Percentiles rank a stretch among this genome's conserved stretches.
Evolutionary conservation across 2,113 vertebrate genomes (phyloP).

Genomic region (Cairina moschata): DNA sequence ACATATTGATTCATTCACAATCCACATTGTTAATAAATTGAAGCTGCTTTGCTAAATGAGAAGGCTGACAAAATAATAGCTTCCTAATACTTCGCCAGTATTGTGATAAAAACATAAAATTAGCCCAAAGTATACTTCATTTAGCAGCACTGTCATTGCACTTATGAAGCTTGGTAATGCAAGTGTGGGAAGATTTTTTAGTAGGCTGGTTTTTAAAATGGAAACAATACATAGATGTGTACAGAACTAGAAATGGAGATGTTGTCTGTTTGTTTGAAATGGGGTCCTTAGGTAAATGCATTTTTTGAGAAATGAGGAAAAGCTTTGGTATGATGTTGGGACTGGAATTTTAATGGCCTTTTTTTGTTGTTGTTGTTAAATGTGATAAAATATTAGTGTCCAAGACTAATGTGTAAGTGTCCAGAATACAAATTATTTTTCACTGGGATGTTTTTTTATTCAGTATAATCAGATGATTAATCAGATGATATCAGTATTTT

Average conservation of each 20-base stretch:
- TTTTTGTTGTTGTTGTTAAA: not conserved
- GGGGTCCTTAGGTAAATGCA: not conserved
- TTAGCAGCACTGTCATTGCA: conserved; percentile 69
- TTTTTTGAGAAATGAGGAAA: not conserved
- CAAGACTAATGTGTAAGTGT: not conserved
- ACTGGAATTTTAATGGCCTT: not conserved
- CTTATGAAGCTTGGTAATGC: conserved; percentile 60
- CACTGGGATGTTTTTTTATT: not conserved
- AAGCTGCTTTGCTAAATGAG: conserved; percentile 89
- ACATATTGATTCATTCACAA: conserved; percentile 94
- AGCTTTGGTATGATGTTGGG: not conserved
- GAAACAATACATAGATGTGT: not conserved
- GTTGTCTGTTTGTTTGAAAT: not conserved
- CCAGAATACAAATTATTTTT: not conserved
- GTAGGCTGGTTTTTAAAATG: conserved; percentile 20
- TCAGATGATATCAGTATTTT: not conserved
- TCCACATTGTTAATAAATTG: conserved; percentile 95
- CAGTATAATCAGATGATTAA: not conserved
- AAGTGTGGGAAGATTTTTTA: not conserved
- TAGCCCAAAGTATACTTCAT: conserved; percentile 78
- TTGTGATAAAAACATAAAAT: conserved; percentile 82
- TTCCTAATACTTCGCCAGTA: conserved; percentile 76
- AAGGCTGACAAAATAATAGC: conserved; percentile 87
- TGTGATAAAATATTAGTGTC: not conserved
- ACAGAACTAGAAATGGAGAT: not conserved